Conservation (phyloP, 2,797 vertebrate species). For the Trachops cirrhosus region DNA sequence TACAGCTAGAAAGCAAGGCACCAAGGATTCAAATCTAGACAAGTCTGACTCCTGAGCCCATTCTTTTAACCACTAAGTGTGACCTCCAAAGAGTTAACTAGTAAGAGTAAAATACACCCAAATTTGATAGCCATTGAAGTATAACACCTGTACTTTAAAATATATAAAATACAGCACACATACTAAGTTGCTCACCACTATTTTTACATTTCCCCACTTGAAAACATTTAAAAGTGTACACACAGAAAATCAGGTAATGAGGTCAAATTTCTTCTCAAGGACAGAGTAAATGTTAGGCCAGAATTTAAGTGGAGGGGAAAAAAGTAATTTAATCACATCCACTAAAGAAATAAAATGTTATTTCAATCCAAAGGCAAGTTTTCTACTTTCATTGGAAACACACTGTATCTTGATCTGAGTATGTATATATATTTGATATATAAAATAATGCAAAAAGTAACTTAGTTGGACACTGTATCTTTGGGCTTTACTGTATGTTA, state of each 20-base stretch:
- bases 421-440: not conserved
- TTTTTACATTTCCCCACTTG: not conserved
- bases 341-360: conserved; percentile 15
- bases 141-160: not conserved
- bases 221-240: conserved; percentile 26
- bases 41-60: not conserved
- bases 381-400: not conserved
- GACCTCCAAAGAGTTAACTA: not conserved
- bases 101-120: not conserved
- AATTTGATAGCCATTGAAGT: conserved; percentile 19
- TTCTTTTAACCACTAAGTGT: not conserved
- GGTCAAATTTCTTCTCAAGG: not conserved
- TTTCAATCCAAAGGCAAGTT: not conserved
- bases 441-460: not conserved
- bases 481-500: not conserved
- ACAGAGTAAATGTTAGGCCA: not conserved
- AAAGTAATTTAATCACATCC: not conserved
- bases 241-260: not conserved
- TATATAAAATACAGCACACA: not conserved
- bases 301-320: not conserved
- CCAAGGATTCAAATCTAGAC: not conserved
- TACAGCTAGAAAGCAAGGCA: not conserved
- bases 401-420: not conserved
- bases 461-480: not conserved
- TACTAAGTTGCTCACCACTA: not conserved